Conservation (phyloP, 2,797 vertebrate genomes). For the Onychomys leucogaster region DNA sequence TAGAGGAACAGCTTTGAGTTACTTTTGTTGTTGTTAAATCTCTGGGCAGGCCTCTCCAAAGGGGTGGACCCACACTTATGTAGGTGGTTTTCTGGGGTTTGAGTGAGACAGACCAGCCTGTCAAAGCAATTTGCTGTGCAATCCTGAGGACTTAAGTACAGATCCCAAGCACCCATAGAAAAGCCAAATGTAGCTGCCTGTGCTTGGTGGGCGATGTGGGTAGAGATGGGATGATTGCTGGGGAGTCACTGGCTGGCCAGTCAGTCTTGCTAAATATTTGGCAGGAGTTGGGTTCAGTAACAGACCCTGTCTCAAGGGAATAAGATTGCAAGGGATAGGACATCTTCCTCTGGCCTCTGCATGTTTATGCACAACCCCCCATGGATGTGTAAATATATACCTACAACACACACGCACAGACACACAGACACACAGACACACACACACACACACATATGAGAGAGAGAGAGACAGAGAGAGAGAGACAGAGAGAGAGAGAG, state of each 20-base stretch:
- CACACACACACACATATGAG: too few species aligned
- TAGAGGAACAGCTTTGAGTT: not conserved
- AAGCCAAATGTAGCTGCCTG: not conserved
- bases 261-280: not conserved
- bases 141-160: not conserved
- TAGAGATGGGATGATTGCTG: not conserved
- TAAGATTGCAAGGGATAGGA: too few species aligned
- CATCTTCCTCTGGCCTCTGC: not conserved
- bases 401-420: not conserved
- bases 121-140: not conserved
- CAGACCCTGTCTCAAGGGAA: not conserved
- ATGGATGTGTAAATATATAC: not conserved
- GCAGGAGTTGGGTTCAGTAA: not conserved
- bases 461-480: too few species aligned
- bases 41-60: not conserved
- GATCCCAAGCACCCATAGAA: not conserved
- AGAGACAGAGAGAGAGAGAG: too few species aligned
- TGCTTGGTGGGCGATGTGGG: too few species aligned
- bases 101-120: not conserved
- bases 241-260: too few species aligned
- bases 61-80: not conserved
- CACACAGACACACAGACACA: not conserved
- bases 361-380: not conserved
- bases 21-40: not conserved
- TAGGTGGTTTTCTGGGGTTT: not conserved